Base-by-base conservation (phyloP, 2,113 vertebrate species). In the Bubalus kerabau region DNA sequence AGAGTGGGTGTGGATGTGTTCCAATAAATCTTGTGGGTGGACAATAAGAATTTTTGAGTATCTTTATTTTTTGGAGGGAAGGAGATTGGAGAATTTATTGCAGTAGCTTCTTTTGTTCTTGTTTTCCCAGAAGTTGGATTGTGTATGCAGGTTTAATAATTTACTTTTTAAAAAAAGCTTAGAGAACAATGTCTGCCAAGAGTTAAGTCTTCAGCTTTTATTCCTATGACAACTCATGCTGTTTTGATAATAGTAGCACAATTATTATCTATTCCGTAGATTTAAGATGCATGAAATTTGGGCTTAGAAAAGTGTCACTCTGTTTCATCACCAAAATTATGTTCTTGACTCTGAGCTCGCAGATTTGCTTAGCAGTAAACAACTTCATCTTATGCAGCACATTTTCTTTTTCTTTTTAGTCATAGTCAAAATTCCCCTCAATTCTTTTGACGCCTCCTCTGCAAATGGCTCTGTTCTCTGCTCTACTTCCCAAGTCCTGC, bases 211-310 rank as follows among this genome's bases (percentile, higher is more conserved):
- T 56, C 23, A 80, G 12, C 19, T 71, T 95, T 93, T 89, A 56
- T 86, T 83, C 24, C 54, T 57, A 0, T 56, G 26, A 50, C 23
- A 86, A 21, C 71, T 36, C 28, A 1, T n/a, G 28, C 30, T 40
- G 13, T 83, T 94, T 80, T 50, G 62, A 80, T 81, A 92, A 88
- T 23, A 30, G 24, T 48, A 54, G 26, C 8, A 32, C 32, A 23
- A n/a, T 67, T 84, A 54, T n/a, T 81, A n/a, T 94, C 60, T 50
- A 40, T 86, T 80, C 91, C 40, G 57, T n/a, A 36, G 11, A 50
- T 50, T 62, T 19, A 54, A 56, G 28, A 87, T 36, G n/a, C 62
- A 76, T 59, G 50, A 17, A 95, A 86, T 14, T 83, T 21, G 28
- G 21, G 16, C 6, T 43, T 0, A 87, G 43, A 60, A 78, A 62